Evolutionary conservation across 2,797 vertebrate species (phyloP).

Genomic region (Scolopax bukidnonensis): DNA sequence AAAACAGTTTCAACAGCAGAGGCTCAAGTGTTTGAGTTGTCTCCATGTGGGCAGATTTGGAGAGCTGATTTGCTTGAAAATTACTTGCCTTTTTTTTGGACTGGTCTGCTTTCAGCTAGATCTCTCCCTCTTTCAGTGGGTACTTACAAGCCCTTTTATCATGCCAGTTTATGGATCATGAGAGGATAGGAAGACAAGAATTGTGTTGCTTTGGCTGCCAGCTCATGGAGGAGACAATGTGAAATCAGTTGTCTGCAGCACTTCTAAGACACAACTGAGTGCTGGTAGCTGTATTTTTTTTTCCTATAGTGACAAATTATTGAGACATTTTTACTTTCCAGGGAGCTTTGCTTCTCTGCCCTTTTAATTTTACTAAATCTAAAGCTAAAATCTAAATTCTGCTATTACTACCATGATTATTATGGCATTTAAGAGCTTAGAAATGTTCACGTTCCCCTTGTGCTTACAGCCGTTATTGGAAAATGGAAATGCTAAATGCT

Average conservation of each 20-base stretch:
- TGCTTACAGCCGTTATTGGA: background rate
- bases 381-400: background rate
- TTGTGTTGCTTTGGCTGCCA: background rate
- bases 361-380: background rate
- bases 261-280: background rate
- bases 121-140: background rate
- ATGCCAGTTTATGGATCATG: no score
- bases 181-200: background rate
- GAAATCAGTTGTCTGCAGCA: background rate
- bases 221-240: background rate
- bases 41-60: background rate
- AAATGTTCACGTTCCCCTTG: background rate
- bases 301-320: background rate
- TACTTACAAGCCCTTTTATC: background rate
- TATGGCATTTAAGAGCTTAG: background rate
- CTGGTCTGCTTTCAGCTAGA: background rate
- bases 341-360: background rate
- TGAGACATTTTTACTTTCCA: background rate
- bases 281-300: background rate
- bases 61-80: background rate
- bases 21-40: background rate
- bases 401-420: background rate
- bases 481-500: slow-evolving; percentile 17
- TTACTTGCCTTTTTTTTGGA: background rate
- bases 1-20: background rate